phyloP scores from a whole-genome alignment of 2,888 invertebrate genomes.

The Galeopsomyia nigrocyanea region DNA sequence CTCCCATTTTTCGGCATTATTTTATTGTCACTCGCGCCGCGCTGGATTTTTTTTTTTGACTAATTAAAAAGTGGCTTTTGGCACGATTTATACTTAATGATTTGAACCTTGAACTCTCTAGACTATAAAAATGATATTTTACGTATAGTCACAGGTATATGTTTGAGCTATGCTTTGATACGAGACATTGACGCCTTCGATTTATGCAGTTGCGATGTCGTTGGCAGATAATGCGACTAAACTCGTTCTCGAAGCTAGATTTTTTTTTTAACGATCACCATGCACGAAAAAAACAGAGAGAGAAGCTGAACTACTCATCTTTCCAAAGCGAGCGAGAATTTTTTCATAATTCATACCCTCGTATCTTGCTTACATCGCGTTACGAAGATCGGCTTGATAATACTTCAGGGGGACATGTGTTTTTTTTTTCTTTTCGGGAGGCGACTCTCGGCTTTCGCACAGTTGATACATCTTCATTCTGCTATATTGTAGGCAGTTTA shows the following conservation, averaged over 20 bases:
- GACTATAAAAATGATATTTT: conserved; percentile 48
- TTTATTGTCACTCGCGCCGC: conserved; percentile 27
- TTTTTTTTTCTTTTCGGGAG: neutral
- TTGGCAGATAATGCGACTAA: conserved; percentile 32
- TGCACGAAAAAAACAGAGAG: neutral
- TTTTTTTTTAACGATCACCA: conserved; percentile 39
- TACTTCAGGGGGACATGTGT: no score
- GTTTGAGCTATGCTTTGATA: neutral
- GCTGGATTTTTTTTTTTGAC: neutral
- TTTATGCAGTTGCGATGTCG: conserved; percentile 30
- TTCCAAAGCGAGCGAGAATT: conserved; percentile 18
- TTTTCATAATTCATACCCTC: conserved; percentile 35
- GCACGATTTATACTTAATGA: neutral
- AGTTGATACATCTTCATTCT: conserved; percentile 40
- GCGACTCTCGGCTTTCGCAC: neutral
- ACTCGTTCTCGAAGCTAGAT: conserved; percentile 38
- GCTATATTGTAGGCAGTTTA: conserved; percentile 36
- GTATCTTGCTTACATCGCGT: no score
- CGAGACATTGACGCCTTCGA: conserved; percentile 21
- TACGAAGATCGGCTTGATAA: no score
- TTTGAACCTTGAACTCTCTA: neutral
- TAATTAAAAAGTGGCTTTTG: conserved; percentile 20
- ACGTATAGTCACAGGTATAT: conserved; percentile 23
- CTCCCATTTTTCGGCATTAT: conserved; percentile 44
- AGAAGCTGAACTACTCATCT: conserved; percentile 37